These are phyloP conservation scores for Hafferia zeledoni DNA, from an alignment of 2,797 vertebrate species.

Conservation along the genomic window DNA sequence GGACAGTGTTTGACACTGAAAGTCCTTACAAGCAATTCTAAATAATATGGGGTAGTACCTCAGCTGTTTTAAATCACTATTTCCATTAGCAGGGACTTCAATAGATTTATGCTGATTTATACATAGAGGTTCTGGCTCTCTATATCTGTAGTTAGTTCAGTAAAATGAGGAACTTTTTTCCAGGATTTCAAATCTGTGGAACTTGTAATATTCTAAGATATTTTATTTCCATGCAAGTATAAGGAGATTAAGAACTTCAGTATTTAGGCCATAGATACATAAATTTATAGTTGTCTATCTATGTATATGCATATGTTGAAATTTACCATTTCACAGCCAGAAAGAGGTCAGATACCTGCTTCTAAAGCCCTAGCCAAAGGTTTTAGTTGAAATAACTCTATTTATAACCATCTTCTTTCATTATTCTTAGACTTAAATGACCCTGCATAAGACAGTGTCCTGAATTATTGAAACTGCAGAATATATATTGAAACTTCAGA, in stretches of 20 bases:
- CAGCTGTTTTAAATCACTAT: background rate
- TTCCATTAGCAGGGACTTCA: background rate
- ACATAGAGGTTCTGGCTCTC: background rate
- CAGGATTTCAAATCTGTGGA: background rate
- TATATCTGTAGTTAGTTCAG: background rate
- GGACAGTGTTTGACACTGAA: background rate
- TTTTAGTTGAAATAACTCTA: background rate
- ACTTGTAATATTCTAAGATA: background rate
- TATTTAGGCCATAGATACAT: background rate
- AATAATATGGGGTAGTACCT: background rate
- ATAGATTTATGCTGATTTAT: background rate
- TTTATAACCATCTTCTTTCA: background rate
- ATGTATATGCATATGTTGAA: background rate
- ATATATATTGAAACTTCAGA: background rate
- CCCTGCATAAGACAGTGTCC: background rate
- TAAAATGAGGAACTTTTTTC: background rate
- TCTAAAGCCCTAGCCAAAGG: background rate
- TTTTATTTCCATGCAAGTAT: background rate
- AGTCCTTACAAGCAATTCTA: background rate
- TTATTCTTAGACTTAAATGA: background rate
- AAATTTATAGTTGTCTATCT: background rate
- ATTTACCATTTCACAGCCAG: background rate
- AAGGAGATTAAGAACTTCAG: background rate
- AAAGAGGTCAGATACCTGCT: background rate
- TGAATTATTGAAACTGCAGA: background rate